Evolutionary conservation across 2,888 invertebrate species (phyloP), one percentile per base, ranked within the genome.

Genomic region (Megamerina dolium): DNA sequence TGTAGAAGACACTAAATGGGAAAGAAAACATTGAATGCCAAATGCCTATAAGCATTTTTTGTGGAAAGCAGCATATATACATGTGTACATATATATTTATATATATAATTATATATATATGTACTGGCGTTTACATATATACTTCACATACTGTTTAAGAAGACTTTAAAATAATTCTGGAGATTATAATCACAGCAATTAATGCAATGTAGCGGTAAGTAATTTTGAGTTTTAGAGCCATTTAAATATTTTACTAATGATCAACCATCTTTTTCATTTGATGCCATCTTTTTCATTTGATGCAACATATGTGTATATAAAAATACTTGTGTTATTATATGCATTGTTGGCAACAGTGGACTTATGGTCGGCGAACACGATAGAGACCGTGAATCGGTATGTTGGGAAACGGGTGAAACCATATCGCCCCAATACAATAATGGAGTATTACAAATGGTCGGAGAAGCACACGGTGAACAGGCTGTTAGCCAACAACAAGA

Each of bases 371-470:
- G 72, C 65, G 71, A 72, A 72, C 72, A 72, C 66, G 70, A 71
- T 62, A 70, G 72, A 64, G 72, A 71, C 70, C 72, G 72, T 72
- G 72, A 73, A 65, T 70, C 72, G 72, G 72, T 72, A 70, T 70
- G 72, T 68, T 73, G 73, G 73, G 73, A 73, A 70, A 63, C 70
- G 66, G 71, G 72, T 66, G 72, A 69, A 64, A 70, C 75, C 74
- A 74, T 76, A 74, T 74, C 75, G 67, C 73, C 73, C 69, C 73
- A 73, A 64, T 66, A 60, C 59, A 71, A 69, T 65, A 70, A 71
- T 71, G 71, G 70, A 68, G 70, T 61, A 64, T 63, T 63, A 66
- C 70, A 70, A 66, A 70, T 70, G 70, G 70, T 69, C 60, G 69
- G 69, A 57, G 63, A 67, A 69, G 60, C 70, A 60, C 70, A 65